Conservation (phyloP, 2,888 invertebrate species). For the Xanthostigma xanthostigma region DNA sequence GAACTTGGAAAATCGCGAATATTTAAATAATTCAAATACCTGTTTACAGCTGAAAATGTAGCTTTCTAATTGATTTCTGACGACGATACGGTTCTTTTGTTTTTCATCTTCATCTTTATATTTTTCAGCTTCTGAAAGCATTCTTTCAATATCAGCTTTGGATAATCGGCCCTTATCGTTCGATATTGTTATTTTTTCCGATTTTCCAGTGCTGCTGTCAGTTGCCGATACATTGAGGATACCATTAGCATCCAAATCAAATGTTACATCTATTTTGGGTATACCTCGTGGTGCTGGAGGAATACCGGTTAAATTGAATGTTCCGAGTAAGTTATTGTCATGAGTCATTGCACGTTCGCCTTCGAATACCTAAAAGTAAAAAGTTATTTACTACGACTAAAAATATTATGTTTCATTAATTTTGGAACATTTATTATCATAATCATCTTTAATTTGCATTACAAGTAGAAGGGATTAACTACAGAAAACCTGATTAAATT, state of each 20-base stretch:
- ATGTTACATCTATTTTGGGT: conserved; percentile 63
- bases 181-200: conserved; percentile 70
- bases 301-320: conserved; percentile 67
- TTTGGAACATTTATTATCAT: no score
- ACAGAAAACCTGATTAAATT: no score
- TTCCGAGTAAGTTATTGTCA: conserved; percentile 75
- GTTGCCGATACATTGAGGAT: conserved; percentile 67
- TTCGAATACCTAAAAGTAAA: conserved; percentile 47
- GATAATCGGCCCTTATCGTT: conserved; percentile 75
- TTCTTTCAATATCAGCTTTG: conserved; percentile 76
- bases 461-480: no score
- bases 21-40: conserved; percentile 17
- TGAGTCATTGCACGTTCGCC: conserved; percentile 82
- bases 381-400: neutral
- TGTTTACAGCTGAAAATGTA: conserved; percentile 59
- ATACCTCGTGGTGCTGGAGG: conserved; percentile 73
- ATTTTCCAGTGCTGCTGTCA: conserved; percentile 58
- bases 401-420: no score
- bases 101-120: conserved; percentile 63
- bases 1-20: no score
- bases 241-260: conserved; percentile 82
- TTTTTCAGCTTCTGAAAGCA: conserved; percentile 67
- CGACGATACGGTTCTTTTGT: conserved; percentile 47
- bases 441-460: no score
- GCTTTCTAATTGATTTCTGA: conserved; percentile 62